Conservation (phyloP, 2,113 vertebrate species). For the Oreocharis arfaki region DNA sequence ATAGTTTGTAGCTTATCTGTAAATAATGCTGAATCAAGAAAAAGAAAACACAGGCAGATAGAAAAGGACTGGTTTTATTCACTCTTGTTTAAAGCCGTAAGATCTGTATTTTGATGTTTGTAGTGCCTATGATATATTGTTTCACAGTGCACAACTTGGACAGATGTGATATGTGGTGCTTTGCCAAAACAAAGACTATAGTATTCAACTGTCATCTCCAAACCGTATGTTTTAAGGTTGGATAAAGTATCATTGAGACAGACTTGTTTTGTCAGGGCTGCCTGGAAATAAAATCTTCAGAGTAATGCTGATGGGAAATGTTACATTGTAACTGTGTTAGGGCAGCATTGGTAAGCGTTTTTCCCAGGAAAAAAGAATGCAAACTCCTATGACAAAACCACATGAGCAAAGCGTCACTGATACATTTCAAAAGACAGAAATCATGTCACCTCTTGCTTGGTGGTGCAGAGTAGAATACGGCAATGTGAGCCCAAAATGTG, state of each 20-base stretch:
- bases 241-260: not conserved
- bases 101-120: not conserved
- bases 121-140: not conserved
- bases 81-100: not conserved
- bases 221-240: not conserved
- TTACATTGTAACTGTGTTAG: not conserved
- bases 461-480: not conserved
- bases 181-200: not conserved
- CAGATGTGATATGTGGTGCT: not conserved
- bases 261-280: not conserved
- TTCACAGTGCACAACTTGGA: not conserved
- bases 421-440: not conserved
- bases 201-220: not conserved
- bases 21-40: not conserved
- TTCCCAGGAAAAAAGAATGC: not conserved
- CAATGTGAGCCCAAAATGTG: not conserved
- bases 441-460: not conserved
- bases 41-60: not conserved
- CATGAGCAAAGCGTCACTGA: not conserved
- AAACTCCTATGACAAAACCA: not conserved
- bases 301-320: not conserved
- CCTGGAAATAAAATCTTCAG: not conserved
- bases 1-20: conserved; percentile 6
- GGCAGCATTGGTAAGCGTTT: not conserved
- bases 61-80: not conserved